Evolutionary conservation across 2,888 invertebrate species (phyloP).

Genomic region (Lumbricus terrestris): DNA sequence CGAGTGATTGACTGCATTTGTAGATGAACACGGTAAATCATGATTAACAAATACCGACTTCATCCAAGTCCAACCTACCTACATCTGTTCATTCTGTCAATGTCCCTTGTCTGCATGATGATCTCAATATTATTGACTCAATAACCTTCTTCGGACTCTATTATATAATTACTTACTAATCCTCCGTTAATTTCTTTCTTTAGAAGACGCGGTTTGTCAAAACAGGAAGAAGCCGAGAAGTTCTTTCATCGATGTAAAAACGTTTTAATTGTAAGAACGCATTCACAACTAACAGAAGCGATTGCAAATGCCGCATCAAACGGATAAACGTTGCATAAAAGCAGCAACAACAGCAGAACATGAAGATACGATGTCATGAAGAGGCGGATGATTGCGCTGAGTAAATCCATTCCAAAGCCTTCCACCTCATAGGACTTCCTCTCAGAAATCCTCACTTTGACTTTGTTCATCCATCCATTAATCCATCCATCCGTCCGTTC

Average conservation of each 20-base stretch:
- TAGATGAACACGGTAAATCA: background rate
- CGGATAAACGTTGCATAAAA: background rate
- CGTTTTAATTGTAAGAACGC: background rate
- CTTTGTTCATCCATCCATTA: accelerated
- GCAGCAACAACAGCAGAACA: no score
- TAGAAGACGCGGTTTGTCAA: no score
- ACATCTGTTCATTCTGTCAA: background rate
- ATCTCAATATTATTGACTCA: background rate
- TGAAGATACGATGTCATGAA: no score
- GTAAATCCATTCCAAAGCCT: no score
- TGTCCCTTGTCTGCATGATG: background rate
- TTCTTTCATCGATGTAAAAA: background rate
- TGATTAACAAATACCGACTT: background rate
- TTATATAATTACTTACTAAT: background rate
- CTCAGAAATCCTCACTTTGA: background rate
- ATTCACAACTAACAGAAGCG: background rate
- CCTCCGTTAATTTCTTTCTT: no score
- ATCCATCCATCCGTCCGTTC: no score
- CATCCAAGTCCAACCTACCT: background rate
- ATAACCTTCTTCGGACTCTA: no score
- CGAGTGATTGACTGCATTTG: background rate
- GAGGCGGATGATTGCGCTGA: no score
- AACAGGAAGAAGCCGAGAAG: background rate
- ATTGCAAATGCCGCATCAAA: background rate
- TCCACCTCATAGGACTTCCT: no score